Base-by-base conservation (phyloP, 2,113 vertebrate species). In the Corythornis madagascariensis region DNA sequence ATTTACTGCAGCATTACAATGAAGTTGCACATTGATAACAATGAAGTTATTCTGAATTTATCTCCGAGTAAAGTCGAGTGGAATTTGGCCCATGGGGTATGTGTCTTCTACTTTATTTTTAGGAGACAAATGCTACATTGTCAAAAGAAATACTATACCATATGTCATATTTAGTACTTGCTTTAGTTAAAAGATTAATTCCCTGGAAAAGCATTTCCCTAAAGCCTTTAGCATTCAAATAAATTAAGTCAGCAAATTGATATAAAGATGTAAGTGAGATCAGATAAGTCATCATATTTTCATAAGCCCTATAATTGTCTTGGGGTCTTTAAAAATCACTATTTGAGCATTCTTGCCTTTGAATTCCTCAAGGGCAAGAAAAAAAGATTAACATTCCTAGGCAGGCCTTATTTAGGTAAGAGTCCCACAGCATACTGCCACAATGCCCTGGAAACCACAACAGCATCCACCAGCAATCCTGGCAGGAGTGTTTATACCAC, bases 161-260 rank as follows among this genome's bases (percentile, higher is more conserved):
- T 45, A 21, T 56, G 40, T 86, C 79, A 65, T 47, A 91, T 86
- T 92, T 71, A 77, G 65, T 53, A 94, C 48, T 80, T 8, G 5
- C 60, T 88, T 95, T 80, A 89, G 67, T 91, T 89, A 93, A 86
- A 82, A 84, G 21, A 90, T 88, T 92, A 96, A 91, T 52, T 89
- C 75, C 78, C 60, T 93, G 48, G 75, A 91, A 96, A 93, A 91
- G 35, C 17, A 91, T 48, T 89, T 92, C 91, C 91, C 78, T 57
- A 74, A 91, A 77, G 84, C 52, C 61, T 94, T 86, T 42, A 71
- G 56, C 48, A 89, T 92, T 93, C 82, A 77, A 74, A 91, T 80
- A 88, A 94, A 85, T 92, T 83, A 89, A 91, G 60, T 61, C 61
- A 89, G 72, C 28, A 89, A 92, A 89, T 7, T 81, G 64, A 85